Conservation (phyloP, 2,888 invertebrate genomes). For the Drosophila pegasa region DNA sequence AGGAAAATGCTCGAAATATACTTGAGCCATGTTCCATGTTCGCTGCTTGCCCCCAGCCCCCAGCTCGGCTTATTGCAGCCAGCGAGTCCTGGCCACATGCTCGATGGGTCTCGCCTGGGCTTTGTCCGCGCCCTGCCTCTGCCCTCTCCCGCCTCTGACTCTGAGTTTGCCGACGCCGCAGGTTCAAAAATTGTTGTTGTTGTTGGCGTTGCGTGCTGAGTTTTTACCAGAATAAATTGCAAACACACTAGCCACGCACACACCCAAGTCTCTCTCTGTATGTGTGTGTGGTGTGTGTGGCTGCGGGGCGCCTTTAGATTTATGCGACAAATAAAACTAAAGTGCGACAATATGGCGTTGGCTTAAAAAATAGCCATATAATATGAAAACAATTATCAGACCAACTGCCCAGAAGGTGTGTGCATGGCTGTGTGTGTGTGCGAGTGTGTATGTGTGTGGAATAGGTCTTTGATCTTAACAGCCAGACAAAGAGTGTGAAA, state of each 20-base stretch:
- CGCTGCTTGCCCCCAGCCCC: constrained; percentile 23
- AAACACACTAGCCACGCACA: constrained; percentile 55
- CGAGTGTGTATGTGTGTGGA: constrained; percentile 24
- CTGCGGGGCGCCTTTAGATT: constrained; percentile 61
- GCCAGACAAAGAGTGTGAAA: constrained; percentile 13
- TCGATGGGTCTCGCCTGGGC: constrained; percentile 11
- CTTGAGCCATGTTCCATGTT: constrained; percentile 56
- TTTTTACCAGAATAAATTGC: constrained; percentile 73
- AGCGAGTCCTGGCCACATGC: constrained; percentile 15
- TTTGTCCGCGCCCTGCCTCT: constrained; percentile 2
- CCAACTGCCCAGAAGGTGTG: constrained; percentile 32
- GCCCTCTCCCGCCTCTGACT: constrained; percentile 19
- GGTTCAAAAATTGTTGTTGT: constrained; percentile 58
- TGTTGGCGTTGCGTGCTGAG: constrained; percentile 70
- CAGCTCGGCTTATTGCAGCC: constrained; percentile 68
- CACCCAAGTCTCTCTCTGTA: constrained; percentile 24
- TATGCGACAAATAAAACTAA: constrained; percentile 80
- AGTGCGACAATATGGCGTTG: constrained; percentile 80
- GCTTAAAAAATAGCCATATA: constrained; percentile 67
- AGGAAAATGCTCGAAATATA: constrained; percentile 69
- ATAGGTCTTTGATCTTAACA: constrained; percentile 44
- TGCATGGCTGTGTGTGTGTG: background rate
- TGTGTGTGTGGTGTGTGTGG: constrained; percentile 22
- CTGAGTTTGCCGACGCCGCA: constrained; percentile 31
- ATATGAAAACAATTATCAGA: constrained; percentile 75